Evolutionary conservation across 2,888 invertebrate genomes (phyloP).

Genomic region (Abrostola tripartita): DNA sequence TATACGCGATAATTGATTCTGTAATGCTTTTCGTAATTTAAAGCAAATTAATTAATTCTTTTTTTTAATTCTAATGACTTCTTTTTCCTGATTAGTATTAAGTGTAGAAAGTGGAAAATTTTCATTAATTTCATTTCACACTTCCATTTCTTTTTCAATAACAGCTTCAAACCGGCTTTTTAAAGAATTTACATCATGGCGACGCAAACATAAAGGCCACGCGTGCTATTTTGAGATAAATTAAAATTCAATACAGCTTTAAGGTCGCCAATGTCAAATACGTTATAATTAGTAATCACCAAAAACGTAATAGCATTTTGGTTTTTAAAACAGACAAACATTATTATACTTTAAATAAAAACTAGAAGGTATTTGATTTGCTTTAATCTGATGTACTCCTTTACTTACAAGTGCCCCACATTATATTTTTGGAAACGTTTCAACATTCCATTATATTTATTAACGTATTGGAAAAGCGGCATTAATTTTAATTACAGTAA

Average conservation of each 20-base stretch:
- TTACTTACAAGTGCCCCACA: background rate
- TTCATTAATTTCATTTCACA: too few relatives aligned
- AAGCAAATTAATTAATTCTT: background rate
- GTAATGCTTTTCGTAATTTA: slow-evolving; percentile 14
- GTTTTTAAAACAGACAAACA: too few relatives aligned
- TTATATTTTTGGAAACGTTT: slow-evolving; percentile 3
- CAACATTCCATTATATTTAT: background rate
- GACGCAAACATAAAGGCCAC: slow-evolving; percentile 43
- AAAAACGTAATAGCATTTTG: slow-evolving; percentile 12
- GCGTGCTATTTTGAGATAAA: slow-evolving; percentile 30
- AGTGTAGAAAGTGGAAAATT: too few relatives aligned
- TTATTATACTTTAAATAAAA: too few relatives aligned
- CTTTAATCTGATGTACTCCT: too few relatives aligned
- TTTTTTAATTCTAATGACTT: slow-evolving; percentile 8
- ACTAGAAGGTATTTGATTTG: too few relatives aligned
- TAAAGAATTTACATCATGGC: slow-evolving; percentile 20
- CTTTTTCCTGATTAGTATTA: background rate
- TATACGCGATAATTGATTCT: slow-evolving; percentile 2
- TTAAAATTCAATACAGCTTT: slow-evolving; percentile 49
- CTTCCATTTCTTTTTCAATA: background rate
- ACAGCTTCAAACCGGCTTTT: slow-evolving; percentile 39
- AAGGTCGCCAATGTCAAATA: slow-evolving; percentile 39
- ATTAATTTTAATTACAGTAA: slow-evolving; percentile 22
- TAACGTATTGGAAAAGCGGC: slow-evolving; percentile 5
- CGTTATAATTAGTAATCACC: slow-evolving; percentile 11